A percentile compares a stretch with the other conserved stretches of the same genome.
Conservation (phyloP, 1,140 invertebrate species). For the Zophobas atratus region DNA sequence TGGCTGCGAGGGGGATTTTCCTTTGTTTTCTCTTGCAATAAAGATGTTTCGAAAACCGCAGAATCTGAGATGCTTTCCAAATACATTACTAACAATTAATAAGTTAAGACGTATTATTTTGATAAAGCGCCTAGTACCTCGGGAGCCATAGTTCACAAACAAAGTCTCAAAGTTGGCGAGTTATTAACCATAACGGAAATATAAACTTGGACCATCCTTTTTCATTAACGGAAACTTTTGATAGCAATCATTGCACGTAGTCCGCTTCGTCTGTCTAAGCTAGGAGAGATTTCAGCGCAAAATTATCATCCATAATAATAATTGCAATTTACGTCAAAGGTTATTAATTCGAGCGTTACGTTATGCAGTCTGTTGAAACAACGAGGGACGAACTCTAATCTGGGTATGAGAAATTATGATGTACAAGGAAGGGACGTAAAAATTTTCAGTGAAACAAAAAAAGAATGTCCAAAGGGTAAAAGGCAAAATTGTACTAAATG, state of each 20-base stretch:
- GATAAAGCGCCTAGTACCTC: slow-evolving; percentile 59
- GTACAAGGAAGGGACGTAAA: too few species aligned
- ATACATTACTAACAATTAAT: slow-evolving; percentile 61
- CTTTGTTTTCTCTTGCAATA: slow-evolving; percentile 28
- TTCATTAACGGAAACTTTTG: slow-evolving; percentile 62
- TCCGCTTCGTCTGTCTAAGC: neutral
- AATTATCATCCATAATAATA: slow-evolving; percentile 34
- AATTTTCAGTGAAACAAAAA: neutral
- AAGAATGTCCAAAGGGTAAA: too few species aligned
- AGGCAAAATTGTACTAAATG: too few species aligned
- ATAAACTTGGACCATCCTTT: slow-evolving; percentile 64
- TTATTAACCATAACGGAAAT: slow-evolving; percentile 64
- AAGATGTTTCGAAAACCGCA: slow-evolving; percentile 44
- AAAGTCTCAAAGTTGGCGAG: slow-evolving; percentile 56
- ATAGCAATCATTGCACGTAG: slow-evolving; percentile 50
- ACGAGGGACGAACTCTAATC: slow-evolving; percentile 12
- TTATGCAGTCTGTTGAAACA: slow-evolving; percentile 26
- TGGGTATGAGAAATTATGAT: too few species aligned
- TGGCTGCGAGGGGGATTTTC: slow-evolving; percentile 20
- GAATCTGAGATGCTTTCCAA: slow-evolving; percentile 42
- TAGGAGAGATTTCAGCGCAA: slow-evolving; percentile 12
- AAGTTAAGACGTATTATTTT: slow-evolving; percentile 63
- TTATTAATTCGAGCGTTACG: slow-evolving; percentile 17
- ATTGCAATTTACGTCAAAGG: slow-evolving; percentile 28
- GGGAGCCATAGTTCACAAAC: slow-evolving; percentile 60